Evolutionary conservation across 2,113 vertebrate species (phyloP).

Genomic region (Hemiprocne comata): DNA sequence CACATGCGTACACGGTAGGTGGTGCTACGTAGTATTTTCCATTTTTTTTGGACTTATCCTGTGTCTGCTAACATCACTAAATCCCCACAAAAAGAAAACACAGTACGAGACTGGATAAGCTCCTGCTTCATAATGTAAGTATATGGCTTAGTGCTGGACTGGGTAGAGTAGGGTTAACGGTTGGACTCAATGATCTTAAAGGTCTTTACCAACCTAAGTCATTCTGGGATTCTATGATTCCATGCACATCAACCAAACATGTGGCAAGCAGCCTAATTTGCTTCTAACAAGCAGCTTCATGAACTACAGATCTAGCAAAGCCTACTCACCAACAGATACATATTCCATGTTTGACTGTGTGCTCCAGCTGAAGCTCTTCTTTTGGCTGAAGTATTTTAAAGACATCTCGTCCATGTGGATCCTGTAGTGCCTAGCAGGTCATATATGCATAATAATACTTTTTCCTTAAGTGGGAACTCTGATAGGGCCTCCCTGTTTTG

Average conservation of each 20-base stretch:
- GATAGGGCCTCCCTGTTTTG: not conserved
- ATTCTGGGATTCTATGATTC: not conserved
- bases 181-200: no score
- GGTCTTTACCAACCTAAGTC: no score
- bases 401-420: not conserved
- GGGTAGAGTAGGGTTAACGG: no score
- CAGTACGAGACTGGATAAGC: not conserved
- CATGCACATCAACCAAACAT: not conserved
- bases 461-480: not conserved
- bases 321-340: accelerated
- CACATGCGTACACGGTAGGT: not conserved
- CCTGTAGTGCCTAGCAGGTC: not conserved
- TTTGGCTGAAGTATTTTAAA: not conserved
- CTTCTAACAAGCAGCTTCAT: not conserved
- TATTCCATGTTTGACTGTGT: not conserved
- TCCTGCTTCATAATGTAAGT: not conserved
- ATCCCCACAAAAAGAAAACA: not conserved
- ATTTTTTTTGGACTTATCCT: not conserved
- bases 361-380: not conserved
- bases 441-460: not conserved
- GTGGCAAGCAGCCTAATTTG: not conserved
- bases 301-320: not conserved
- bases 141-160: no score
- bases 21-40: not conserved
- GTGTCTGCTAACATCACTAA: not conserved